phyloP scores from a whole-genome alignment of 2,888 invertebrate genomes.

The Sarcophaga carnaria region DNA sequence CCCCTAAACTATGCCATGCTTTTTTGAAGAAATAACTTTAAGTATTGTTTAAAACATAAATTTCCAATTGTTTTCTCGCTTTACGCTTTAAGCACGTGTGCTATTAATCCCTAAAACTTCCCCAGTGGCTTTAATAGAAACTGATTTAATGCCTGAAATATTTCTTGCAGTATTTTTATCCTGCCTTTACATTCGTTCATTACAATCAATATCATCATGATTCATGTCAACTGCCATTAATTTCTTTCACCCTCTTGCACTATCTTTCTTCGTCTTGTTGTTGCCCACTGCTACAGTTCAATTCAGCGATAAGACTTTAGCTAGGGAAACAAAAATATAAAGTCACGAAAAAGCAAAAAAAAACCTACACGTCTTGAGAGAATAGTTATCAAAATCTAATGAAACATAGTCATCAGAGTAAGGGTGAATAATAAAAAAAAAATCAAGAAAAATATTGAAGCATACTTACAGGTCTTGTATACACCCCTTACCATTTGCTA shows the following conservation, averaged over 20 bases:
- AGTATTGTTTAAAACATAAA: no score
- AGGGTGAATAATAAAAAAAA: slow-evolving; percentile 16
- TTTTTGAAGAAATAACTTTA: no score
- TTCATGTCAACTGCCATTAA: slow-evolving; percentile 43
- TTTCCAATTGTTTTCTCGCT: no score
- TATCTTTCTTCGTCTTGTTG: not conserved
- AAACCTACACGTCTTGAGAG: not conserved
- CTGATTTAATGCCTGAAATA: not conserved
- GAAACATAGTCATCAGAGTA: slow-evolving; percentile 13
- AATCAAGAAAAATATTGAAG: slow-evolving; percentile 32
- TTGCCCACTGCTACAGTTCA: slow-evolving; percentile 38
- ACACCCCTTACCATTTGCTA: slow-evolving; percentile 3
- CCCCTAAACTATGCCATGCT: no score
- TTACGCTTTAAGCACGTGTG: no score
- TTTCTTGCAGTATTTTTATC: not conserved
- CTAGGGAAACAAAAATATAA: slow-evolving; percentile 31
- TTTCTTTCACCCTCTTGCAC: not conserved
- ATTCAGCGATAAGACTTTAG: slow-evolving; percentile 52
- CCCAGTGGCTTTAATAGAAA: no score
- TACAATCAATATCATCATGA: slow-evolving; percentile 45
- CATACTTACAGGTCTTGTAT: slow-evolving; percentile 51
- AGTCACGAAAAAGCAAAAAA: not conserved
- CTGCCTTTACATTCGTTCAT: not conserved
- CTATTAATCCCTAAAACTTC: no score
- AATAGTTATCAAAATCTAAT: slow-evolving; percentile 49